phyloP scores from a whole-genome alignment of 2,797 vertebrate genomes.

The Onychomys leucogaster region DNA sequence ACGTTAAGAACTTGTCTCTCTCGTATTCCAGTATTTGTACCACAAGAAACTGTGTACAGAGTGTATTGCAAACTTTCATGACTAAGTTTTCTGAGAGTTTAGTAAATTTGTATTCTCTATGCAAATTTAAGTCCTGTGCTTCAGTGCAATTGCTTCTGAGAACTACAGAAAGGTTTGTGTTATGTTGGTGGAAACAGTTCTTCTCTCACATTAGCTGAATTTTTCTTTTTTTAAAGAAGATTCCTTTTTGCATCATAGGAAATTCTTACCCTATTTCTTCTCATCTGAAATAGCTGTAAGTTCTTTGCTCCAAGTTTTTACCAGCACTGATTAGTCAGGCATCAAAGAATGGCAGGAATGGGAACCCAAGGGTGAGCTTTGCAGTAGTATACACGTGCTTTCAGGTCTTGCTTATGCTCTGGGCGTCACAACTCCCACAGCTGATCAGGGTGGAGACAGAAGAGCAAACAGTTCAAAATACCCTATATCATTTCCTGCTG shows the following conservation, averaged over 20 bases:
- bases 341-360: background rate
- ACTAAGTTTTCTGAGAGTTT: constrained; percentile 63
- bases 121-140: background rate
- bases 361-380: constrained; percentile 12
- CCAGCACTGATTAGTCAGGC: constrained; percentile 37
- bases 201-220: background rate
- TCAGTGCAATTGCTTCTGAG: background rate
- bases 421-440: constrained; percentile 11
- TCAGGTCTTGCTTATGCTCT: background rate
- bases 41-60: constrained; percentile 45
- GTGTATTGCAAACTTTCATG: constrained; percentile 19
- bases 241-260: constrained; percentile 10
- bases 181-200: background rate
- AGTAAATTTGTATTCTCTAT: constrained; percentile 66
- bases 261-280: constrained; percentile 43
- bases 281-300: constrained; percentile 22
- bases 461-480: constrained; percentile 51
- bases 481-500: constrained; percentile 79
- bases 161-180: constrained; percentile 49
- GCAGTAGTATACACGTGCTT: background rate
- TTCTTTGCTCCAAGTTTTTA: constrained; percentile 53
- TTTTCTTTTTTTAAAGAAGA: background rate
- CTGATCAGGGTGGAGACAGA: constrained; percentile 51
- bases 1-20: constrained; percentile 62
- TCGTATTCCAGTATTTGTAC: background rate